Percentiles rank a stretch among this genome's conserved stretches.
phyloP scores from a whole-genome alignment of 2,888 invertebrate genomes.

The Lamellibrachia columna region DNA sequence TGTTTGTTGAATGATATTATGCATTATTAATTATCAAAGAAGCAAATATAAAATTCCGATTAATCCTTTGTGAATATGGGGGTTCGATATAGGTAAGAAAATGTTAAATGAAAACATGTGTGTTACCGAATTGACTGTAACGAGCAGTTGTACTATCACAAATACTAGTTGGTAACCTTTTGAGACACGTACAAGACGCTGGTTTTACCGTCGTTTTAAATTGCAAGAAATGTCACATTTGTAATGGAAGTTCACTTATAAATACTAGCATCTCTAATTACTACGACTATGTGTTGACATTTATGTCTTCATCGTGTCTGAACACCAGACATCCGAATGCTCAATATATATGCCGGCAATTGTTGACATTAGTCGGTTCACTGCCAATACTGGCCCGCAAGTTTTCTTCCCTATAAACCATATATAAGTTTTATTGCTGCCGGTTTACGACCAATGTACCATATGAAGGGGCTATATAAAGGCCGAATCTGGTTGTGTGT shows the following conservation, averaged over 20 bases:
- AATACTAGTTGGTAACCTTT: not conserved
- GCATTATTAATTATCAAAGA: not conserved
- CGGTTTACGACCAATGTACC: not conserved
- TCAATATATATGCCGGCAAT: not conserved
- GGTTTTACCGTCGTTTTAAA: not conserved
- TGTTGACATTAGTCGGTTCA: not conserved
- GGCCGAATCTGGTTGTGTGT: not conserved
- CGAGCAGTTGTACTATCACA: not conserved
- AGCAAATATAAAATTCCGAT: not conserved
- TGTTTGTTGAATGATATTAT: not conserved
- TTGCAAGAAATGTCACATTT: not conserved
- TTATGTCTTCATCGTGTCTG: slow-evolving; percentile 1
- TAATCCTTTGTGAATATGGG: not conserved
- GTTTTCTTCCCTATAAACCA: slow-evolving; percentile 3
- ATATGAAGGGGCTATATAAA: slow-evolving; percentile 16
- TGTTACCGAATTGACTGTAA: not conserved
- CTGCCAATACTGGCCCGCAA: not conserved
- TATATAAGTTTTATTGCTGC: slow-evolving; percentile 6
- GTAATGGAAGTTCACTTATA: not conserved
- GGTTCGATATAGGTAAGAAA: too few species aligned
- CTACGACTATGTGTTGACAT: not conserved
- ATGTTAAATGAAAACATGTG: too few species aligned
- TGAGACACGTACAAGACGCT: not conserved
- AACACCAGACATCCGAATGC: not conserved
- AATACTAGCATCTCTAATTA: not conserved